Base-by-base conservation (phyloP, 2,113 vertebrate species). In the Orycteropus afer region DNA sequence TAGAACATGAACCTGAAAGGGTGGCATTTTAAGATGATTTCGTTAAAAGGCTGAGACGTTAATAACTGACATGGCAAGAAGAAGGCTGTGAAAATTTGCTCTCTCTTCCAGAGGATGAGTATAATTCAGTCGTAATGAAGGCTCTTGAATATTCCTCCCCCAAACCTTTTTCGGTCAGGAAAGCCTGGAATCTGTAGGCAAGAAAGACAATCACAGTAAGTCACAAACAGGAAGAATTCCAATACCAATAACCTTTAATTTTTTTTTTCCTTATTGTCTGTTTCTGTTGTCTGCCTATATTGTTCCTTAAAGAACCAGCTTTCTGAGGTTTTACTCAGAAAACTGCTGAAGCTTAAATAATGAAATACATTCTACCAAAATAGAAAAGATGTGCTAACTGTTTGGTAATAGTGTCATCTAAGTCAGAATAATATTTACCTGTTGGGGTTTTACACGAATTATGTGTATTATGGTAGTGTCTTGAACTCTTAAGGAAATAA, bases 91-190 rank as follows among this genome's bases (percentile, higher is more conserved):
- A 79, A 83, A 63, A 92, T 76, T 76, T 53, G 86, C 86, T 96
- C 51, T 15, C 23, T 91, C 82, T 95, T 86, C 95, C 82, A 83
- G 57, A 90, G 55, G 74, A 79, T 61, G 63, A 86, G 47, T 20
- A 32, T 18, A 18, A 74, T 87, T 99, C 97, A 99, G 61, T 99
- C 99, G 91, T 99, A 99, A 97, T 99, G 99, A 96, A 99, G 98
- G 96, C 94, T 99, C 98, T 99, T 99, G 93, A 99, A 97, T 3
- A 98, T 97, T 88, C 98, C 98, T 96, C 98, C 98, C 90, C 97
- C 98, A 98, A 99, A 99, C 51, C 99, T 98, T 92, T 99, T 99
- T 89, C 99, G 98, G 97, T 99, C 99, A 79, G 99, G 98, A 98
- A 99, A 99, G 95, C 99, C 99, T 7, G 99, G 97, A 98, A 99